Conservation (phyloP, 30 jellyfish, hydroid and myxozoan species). For the Phacellophora camtschatica region DNA sequence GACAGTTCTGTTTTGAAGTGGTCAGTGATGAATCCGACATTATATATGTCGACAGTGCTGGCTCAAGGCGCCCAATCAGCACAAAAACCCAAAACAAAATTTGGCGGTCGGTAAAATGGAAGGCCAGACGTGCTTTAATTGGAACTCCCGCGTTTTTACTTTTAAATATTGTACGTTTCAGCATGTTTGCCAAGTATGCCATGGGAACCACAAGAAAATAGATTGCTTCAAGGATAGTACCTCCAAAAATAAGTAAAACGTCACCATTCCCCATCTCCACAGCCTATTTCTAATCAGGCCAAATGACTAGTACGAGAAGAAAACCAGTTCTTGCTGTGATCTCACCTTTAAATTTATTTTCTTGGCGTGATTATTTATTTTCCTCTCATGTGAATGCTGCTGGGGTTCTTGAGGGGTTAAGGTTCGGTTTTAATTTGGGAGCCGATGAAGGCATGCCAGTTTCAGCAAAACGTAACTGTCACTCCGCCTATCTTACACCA, state of each 20-base stretch:
- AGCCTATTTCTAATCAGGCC: too few species aligned
- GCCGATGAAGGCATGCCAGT: not conserved
- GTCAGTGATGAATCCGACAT: not conserved
- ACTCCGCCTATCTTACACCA: slow-evolving; percentile 47
- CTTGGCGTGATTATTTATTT: too few species aligned
- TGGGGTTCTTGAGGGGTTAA: slow-evolving; percentile 3
- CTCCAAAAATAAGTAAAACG: too few species aligned
- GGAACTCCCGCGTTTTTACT: not conserved
- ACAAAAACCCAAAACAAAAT: too few species aligned
- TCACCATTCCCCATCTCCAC: too few species aligned
- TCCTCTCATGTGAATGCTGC: not conserved
- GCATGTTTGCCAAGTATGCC: not conserved
- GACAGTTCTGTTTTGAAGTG: not conserved
- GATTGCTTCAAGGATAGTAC: too few species aligned
- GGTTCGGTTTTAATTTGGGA: not conserved
- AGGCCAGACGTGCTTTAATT: not conserved
- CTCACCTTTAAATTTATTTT: too few species aligned
- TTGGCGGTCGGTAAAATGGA: not conserved
- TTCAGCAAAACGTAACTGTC: slow-evolving; percentile 27
- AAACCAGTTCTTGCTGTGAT: too few species aligned
- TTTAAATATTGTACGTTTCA: not conserved
- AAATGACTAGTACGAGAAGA: too few species aligned
- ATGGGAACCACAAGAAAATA: not conserved
- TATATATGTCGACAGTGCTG: not conserved
- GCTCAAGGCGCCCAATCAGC: too few species aligned